These are phyloP conservation scores for Hypothenemus hampei DNA, from an alignment of 1,140 invertebrate species.

Conservation along the genomic window DNA sequence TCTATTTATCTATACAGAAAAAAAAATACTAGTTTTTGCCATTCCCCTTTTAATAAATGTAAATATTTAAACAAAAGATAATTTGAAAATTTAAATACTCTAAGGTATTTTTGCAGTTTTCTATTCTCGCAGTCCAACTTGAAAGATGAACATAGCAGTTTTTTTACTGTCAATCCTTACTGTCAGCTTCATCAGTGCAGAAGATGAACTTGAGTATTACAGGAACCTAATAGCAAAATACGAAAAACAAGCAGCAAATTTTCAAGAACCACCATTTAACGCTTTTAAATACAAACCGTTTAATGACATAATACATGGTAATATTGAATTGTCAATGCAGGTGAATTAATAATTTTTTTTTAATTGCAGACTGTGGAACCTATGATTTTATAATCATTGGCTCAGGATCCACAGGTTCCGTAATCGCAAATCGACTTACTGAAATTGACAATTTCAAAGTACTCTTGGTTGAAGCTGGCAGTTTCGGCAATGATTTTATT, in stretches of 20 bases:
- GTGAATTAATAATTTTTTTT: slow-evolving; percentile 1
- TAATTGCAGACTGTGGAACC: slow-evolving; percentile 33
- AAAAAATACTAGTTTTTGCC: too few relatives aligned
- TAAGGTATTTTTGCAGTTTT: too few relatives aligned
- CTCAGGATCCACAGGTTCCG: slow-evolving; percentile 56
- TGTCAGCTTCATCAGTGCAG: too few relatives aligned
- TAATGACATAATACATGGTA: not conserved
- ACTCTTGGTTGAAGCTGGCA: slow-evolving; percentile 58
- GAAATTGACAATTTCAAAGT: slow-evolving; percentile 48
- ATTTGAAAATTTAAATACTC: too few relatives aligned
- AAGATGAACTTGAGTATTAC: not conserved
- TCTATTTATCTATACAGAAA: too few relatives aligned
- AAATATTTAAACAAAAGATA: too few relatives aligned
- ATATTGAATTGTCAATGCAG: not conserved
- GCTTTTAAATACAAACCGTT: not conserved
- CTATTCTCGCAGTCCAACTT: too few relatives aligned
- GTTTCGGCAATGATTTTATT: slow-evolving; percentile 62
- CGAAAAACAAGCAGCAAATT: not conserved
- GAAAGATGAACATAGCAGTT: not conserved
- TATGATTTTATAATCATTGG: slow-evolving; percentile 54
- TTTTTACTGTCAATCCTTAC: not conserved
- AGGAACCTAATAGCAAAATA: not conserved
- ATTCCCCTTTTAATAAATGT: too few relatives aligned
- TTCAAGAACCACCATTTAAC: not conserved
- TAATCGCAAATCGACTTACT: slow-evolving; percentile 55